Evolutionary conservation across 2,888 invertebrate species (phyloP).

Genomic region (Amiota communis): DNA sequence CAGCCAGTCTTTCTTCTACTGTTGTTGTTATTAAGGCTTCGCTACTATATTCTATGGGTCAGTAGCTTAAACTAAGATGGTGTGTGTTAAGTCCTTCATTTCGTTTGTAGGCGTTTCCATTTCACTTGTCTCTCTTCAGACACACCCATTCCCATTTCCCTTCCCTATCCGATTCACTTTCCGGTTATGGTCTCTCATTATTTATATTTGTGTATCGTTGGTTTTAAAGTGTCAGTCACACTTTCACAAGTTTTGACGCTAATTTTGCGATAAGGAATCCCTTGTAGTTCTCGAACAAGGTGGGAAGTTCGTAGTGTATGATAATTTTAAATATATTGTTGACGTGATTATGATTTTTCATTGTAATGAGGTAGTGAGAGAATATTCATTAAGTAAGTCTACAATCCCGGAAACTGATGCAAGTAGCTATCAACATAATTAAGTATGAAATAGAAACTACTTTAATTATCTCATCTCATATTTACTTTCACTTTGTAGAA

Average conservation of each 20-base stretch:
- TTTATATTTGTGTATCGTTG: constrained; percentile 25
- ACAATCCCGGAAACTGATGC: too few relatives aligned
- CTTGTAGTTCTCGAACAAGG: neutral
- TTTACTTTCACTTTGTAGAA: too few relatives aligned
- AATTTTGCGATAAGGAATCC: constrained; percentile 55
- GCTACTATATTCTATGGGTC: too few relatives aligned
- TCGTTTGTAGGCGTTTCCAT: neutral
- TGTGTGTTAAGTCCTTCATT: neutral
- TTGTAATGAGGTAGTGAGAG: neutral
- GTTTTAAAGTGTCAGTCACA: constrained; percentile 46
- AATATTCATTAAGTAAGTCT: neutral
- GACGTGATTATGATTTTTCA: neutral
- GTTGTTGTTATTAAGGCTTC: too few relatives aligned
- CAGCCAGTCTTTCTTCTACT: too few relatives aligned
- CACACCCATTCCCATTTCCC: neutral
- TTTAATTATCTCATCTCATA: too few relatives aligned
- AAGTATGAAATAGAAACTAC: too few relatives aligned
- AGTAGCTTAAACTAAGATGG: too few relatives aligned
- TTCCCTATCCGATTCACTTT: neutral
- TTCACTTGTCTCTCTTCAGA: neutral
- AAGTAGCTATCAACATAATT: too few relatives aligned
- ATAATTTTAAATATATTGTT: neutral
- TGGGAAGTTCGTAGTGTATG: neutral
- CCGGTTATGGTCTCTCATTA: constrained; percentile 7
- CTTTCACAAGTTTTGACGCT: constrained; percentile 51